Evolutionary conservation across 2,113 vertebrate genomes (phyloP), one percentile per base, ranked within the genome.

Genomic region (Lepisosteus oculatus): DNA sequence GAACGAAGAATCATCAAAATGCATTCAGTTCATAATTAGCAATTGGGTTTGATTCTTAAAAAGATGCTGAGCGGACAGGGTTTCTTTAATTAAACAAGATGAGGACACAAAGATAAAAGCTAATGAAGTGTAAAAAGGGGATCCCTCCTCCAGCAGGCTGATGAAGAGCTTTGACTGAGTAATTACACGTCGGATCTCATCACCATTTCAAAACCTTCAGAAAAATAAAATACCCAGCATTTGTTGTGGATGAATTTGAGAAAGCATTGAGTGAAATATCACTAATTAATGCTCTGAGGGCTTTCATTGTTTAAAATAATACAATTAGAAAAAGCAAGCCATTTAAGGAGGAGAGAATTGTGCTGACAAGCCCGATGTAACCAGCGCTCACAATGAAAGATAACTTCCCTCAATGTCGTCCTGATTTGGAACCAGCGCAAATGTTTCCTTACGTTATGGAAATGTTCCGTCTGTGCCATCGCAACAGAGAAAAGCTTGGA

Each of bases 241-340:
- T 86, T 66, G 61, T 79, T 77, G 75, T 80, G 83, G 85, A 85
- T 83, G 84, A 78, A 77, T 75, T 55, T 3, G 73, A 77, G 90
- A 78, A 86, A 86, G 83, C 89, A 92, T 93, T 86, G 69, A 61
- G 83, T 88, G 93, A 92, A 90, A 93, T 91, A 92, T 74, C 72
- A 88, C 94, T 96, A 96, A 96, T 97, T 93, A 96, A 94, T 92
- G 92, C 94, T 96, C 92, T 83, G 83, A 94, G 95, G 89, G 84
- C 83, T 93, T 91, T 88, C 89, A 89, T 92, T 93, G 89, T 91
- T 90, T 79, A 87, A 84, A 92, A 94, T 93, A 93, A 94, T 92
- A 92, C 93, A 85, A 91, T 87, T 87, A 83, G 87, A 91, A 92
- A 91, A 92, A 89, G 87, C 83, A 85, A 87, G 79, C 82, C 87